Base-by-base conservation (phyloP, 1,140 invertebrate genomes). In the Saxidomus purpurata region DNA sequence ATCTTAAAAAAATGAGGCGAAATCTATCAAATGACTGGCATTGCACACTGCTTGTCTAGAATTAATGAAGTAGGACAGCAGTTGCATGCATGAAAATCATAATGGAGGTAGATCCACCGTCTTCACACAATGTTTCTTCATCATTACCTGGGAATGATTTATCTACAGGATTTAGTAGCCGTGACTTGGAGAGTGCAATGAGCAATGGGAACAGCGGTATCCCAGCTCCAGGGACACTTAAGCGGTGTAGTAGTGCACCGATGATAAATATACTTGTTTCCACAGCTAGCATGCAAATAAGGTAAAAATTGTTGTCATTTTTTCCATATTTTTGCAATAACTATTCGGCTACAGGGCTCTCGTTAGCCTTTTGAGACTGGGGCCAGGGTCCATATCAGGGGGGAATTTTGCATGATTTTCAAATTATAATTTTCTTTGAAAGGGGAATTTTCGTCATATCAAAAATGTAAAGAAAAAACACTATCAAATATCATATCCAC, bases 171-270 rank as follows among this genome's bases (percentile, higher is more conserved):
- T 88, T 43, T 15, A 36, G 52, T 19, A 80, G 77, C 40, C 76
- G 63, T 38, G 86, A 88, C 22, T 38, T 80, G 4, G 86, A 80
- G 40, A 81, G 77, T 31, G 17, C 77, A 13, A 47, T 59, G 34
- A 55, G 47, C 49, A 47, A 76, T 76, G 71, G 38, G 17, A 71
- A 69, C 38, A 43, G 38, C 28, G 81, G 67, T 82, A 79, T 82
- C 15, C 83, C 91, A 61, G 77, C 91, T 34, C 87, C 87, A 31
- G 91, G 92, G 8, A 91, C 90, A 25, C 95, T 98, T 40, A 98
- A 98, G 96, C 96, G 98, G 93, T 98, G 97, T 87, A 97, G 97
- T 93, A 98, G 98, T 96, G 98, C 98, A 90, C 98, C 98, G 87
- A 98, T 98, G 97, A 98, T 98, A 92, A 97, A 98, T 90, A 92